A percentile compares a stretch with the other conserved stretches of the same genome.
Conservation (phyloP, 2,888 invertebrate genomes). For the Drosophila mimica region DNA sequence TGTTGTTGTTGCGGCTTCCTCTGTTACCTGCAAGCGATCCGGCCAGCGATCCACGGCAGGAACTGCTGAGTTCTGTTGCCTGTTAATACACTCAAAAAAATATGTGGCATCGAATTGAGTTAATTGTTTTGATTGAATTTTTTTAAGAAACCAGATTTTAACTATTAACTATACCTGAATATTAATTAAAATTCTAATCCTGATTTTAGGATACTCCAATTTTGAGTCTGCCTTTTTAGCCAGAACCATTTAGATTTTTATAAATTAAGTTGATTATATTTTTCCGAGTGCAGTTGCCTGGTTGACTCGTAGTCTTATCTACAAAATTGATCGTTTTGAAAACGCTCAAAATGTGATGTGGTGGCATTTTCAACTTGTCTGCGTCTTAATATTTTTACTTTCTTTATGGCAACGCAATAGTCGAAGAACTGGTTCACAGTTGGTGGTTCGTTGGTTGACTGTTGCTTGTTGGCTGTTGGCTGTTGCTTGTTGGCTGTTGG, state of each 20-base stretch:
- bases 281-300: constrained; percentile 2
- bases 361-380: constrained; percentile 84
- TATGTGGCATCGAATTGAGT: background rate
- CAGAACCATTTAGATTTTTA: background rate
- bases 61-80: constrained; percentile 7
- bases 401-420: constrained; percentile 64
- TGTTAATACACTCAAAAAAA: background rate
- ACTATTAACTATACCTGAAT: background rate
- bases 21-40: constrained; percentile 43
- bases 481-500: constrained; percentile 6
- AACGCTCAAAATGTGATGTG: constrained; percentile 83
- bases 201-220: background rate
- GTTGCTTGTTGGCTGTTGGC: background rate
- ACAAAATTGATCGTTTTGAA: constrained; percentile 83
- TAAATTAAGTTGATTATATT: background rate
- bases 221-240: background rate
- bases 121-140: background rate
- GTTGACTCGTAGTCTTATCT: constrained; percentile 68
- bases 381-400: constrained; percentile 83
- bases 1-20: constrained; percentile 26
- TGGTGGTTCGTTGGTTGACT: constrained; percentile 2
- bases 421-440: constrained; percentile 71
- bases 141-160: background rate
- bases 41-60: constrained; percentile 7
- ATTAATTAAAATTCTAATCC: background rate